Evolutionary conservation across 2,113 vertebrate species (phyloP).

Genomic region (Cepphus grylle): DNA sequence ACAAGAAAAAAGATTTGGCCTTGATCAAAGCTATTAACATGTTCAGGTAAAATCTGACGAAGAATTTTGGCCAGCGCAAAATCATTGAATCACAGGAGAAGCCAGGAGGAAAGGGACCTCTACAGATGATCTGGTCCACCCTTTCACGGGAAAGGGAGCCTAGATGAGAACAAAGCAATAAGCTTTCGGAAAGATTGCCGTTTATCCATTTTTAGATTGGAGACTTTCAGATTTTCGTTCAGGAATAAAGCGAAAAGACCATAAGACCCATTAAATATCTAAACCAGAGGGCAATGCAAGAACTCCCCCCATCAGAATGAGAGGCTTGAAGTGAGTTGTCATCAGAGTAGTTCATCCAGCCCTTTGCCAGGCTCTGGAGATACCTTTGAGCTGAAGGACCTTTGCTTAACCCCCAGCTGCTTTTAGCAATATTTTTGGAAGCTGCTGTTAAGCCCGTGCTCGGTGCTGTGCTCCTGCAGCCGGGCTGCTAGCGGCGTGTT

Average conservation of each 20-base stretch:
- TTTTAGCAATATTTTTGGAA: background rate
- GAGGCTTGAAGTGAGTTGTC: background rate
- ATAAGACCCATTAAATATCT: background rate
- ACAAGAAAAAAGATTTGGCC: background rate
- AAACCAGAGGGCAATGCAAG: background rate
- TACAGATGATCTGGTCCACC: background rate
- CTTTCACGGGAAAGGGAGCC: background rate
- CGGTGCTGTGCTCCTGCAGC: background rate
- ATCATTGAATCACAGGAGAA: fast-evolving
- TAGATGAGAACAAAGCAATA: background rate
- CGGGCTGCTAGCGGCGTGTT: background rate
- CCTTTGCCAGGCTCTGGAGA: background rate
- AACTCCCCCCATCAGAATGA: background rate
- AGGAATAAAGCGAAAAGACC: background rate
- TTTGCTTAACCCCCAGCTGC: background rate
- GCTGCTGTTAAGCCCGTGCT: fast-evolving
- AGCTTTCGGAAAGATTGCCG: background rate
- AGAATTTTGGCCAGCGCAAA: background rate
- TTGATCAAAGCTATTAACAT: fast-evolving
- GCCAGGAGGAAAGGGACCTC: background rate
- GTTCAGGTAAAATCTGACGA: background rate
- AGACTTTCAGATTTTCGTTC: background rate
- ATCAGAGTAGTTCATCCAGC: background rate
- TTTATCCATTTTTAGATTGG: background rate
- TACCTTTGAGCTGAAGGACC: background rate